Percentiles rank a stretch among this genome's conserved stretches.
These are phyloP conservation scores for Scomber japonicus DNA, from an alignment of 2,113 vertebrate species.

Conservation along the genomic window DNA sequence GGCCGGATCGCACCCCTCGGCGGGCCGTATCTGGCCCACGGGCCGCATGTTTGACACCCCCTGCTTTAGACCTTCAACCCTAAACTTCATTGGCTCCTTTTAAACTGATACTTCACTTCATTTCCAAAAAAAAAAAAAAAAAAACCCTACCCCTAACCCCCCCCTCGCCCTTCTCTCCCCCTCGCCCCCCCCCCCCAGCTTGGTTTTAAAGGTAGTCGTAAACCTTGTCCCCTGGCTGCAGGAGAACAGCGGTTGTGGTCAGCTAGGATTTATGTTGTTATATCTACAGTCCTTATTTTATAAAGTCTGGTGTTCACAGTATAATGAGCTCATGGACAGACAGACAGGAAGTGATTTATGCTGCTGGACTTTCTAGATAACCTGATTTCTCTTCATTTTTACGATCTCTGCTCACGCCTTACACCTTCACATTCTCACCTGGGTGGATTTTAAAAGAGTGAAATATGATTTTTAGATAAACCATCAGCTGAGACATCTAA, in stretches of 20 bases:
- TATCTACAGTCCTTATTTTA: not conserved
- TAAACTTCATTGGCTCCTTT: not conserved
- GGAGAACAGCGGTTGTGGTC: slow-evolving; percentile 12
- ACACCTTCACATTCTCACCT: not conserved
- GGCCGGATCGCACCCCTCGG: no score
- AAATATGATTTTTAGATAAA: not conserved
- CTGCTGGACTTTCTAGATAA: not conserved
- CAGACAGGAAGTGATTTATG: not conserved
- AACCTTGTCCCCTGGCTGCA: not conserved
- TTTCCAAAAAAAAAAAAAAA: not conserved
- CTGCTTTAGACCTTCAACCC: no score
- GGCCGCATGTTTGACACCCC: no score
- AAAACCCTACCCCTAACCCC: not conserved
- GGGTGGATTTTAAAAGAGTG: not conserved
- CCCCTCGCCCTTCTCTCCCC: not conserved
- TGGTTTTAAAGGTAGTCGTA: not conserved
- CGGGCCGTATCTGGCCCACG: no score
- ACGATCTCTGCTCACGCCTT: not conserved
- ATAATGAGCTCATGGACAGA: slow-evolving; percentile 20
- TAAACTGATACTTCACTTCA: not conserved
- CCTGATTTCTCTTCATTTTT: not conserved
- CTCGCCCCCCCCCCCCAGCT: no score
- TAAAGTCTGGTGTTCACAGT: slow-evolving; percentile 9
- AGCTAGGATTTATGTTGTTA: not conserved
- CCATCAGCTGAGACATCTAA: not conserved